Percentiles rank a stretch among this genome's conserved stretches.
Conservation (phyloP, 2,113 vertebrate species). For the Delphinus delphis region DNA sequence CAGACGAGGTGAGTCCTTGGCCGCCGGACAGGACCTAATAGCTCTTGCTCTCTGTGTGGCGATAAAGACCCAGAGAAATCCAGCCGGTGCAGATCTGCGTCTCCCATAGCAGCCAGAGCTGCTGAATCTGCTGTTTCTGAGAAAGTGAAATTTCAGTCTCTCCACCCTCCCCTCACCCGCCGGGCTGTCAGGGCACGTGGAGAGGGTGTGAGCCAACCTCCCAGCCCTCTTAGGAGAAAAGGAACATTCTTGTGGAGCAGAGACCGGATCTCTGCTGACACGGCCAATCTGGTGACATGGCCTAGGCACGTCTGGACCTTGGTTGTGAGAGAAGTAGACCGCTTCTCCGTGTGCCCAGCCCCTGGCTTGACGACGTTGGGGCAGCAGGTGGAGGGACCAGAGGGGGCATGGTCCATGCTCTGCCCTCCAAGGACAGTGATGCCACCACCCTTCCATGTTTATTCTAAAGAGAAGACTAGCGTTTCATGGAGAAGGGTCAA, state of each 20-base stretch:
- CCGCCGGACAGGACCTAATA: slow-evolving; percentile 45
- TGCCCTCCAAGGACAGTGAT: not conserved
- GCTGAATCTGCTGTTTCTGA: slow-evolving; percentile 78
- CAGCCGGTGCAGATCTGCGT: slow-evolving; percentile 57
- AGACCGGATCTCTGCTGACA: accelerated
- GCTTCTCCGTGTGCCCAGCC: not conserved
- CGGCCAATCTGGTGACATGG: accelerated
- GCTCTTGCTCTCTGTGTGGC: slow-evolving; percentile 48
- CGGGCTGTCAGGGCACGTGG: not conserved
- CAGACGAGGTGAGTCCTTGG: slow-evolving; percentile 66
- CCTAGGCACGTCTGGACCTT: not conserved
- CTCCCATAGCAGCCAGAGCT: slow-evolving; percentile 67
- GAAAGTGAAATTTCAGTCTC: slow-evolving; percentile 69
- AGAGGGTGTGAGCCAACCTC: not conserved
- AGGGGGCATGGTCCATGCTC: not conserved
- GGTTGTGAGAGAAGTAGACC: not conserved
- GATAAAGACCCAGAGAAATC: slow-evolving; percentile 68
- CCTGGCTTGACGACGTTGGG: not conserved
- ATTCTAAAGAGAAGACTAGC: not conserved
- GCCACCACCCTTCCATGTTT: accelerated
- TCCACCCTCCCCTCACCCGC: not conserved
- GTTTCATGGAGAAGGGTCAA: not conserved
- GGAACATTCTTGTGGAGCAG: not conserved
- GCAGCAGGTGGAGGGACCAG: accelerated
- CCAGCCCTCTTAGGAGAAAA: not conserved